Conservation (phyloP, 2,113 vertebrate species). For the Recurvirostra avosetta region DNA sequence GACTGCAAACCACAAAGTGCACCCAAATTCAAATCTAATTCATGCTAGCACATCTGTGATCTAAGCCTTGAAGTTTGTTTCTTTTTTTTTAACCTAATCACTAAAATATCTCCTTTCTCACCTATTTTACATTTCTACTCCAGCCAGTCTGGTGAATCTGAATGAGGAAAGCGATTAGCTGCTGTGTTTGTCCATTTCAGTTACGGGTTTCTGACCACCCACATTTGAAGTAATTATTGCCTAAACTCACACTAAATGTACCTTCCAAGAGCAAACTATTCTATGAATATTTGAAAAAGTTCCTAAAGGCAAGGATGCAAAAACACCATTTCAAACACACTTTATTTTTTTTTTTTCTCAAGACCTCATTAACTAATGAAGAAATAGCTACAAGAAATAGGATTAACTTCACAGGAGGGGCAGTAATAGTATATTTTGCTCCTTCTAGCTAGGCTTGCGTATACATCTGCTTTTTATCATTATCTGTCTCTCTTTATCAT, state of each 20-base stretch:
- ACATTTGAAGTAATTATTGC: constrained; percentile 51
- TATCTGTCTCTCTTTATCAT: constrained; percentile 75
- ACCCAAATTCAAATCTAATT: constrained; percentile 40
- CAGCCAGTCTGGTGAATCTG: not conserved
- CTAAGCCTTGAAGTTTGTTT: constrained; percentile 5
- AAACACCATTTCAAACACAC: constrained; percentile 52
- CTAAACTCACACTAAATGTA: constrained; percentile 67
- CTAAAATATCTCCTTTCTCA: constrained; percentile 11
- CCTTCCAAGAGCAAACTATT: constrained; percentile 57
- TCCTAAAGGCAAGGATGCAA: constrained; percentile 71
- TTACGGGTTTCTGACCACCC: constrained; percentile 51
- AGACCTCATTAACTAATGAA: constrained; percentile 78
- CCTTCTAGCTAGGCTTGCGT: constrained; percentile 70
- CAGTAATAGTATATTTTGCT: constrained; percentile 49
- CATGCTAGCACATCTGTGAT: constrained; percentile 11
- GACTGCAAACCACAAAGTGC: constrained; percentile 29
- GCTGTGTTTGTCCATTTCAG: constrained; percentile 31
- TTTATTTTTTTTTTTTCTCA: not conserved
- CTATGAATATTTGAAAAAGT: constrained; percentile 71
- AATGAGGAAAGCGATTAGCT: constrained; percentile 33
- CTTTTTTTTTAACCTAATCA: not conserved
- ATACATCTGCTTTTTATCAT: constrained; percentile 71
- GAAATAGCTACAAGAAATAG: constrained; percentile 74
- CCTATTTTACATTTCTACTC: not conserved
- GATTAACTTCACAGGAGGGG: constrained; percentile 77